These are phyloP conservation scores for Didymodactylos carnosus DNA, from an alignment of 2,888 invertebrate genomes.

Conservation along the genomic window DNA sequence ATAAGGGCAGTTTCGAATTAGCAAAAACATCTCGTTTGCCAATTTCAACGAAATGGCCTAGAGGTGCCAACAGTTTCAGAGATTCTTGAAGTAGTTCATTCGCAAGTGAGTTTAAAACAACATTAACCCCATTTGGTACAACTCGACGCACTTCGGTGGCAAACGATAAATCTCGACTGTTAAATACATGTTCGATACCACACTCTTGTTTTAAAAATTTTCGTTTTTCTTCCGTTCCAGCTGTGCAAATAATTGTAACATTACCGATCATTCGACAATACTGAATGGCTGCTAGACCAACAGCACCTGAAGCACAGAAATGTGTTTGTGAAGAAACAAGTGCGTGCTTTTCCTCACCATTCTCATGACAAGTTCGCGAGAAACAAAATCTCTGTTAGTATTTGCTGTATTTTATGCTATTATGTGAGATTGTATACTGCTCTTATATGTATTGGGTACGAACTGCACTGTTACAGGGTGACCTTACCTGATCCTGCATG, in stretches of 20 bases:
- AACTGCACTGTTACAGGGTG: too few species aligned
- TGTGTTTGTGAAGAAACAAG: too few species aligned
- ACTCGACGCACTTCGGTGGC: background rate
- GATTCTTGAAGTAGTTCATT: background rate
- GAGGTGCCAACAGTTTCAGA: background rate
- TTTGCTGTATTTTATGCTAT: too few species aligned
- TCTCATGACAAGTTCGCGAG: too few species aligned
- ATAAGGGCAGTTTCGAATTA: background rate
- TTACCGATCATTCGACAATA: background rate
- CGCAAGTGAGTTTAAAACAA: background rate
- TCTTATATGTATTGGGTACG: too few species aligned
- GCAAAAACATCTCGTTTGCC: background rate
- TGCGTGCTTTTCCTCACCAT: too few species aligned
- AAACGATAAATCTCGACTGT: background rate
- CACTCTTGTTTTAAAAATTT: background rate
- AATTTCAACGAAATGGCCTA: background rate
- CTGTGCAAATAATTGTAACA: background rate
- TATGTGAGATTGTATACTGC: too few species aligned
- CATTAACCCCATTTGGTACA: conserved; percentile 1
- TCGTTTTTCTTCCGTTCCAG: conserved; percentile 1
- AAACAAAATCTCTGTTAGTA: too few species aligned
- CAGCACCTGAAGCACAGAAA: conserved; percentile 29
- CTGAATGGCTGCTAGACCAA: conserved; percentile 17
- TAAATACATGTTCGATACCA: background rate
- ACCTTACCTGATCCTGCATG: conserved; percentile 30